A percentile compares a stretch with the other conserved stretches of the same genome.
phyloP scores from a whole-genome alignment of 1,140 invertebrate genomes.

The Lamellibrachia luymesi region DNA sequence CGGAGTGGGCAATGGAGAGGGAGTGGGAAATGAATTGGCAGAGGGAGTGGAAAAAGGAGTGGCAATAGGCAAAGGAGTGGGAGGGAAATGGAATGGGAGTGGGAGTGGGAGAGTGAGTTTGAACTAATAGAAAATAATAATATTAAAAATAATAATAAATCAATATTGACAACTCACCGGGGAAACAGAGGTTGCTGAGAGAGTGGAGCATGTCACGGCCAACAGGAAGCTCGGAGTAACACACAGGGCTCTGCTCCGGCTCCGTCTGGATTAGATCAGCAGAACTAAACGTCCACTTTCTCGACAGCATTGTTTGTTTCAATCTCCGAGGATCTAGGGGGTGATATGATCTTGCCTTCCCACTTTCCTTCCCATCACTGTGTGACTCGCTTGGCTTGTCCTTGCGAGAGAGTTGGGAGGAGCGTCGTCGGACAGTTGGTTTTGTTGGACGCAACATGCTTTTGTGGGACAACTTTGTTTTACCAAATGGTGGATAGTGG shows the following conservation, averaged over 20 bases:
- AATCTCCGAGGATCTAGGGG: background rate
- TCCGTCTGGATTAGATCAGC: background rate
- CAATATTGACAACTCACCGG: constrained; percentile 32
- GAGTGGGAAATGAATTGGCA: too few relatives aligned
- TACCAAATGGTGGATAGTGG: constrained; percentile 35
- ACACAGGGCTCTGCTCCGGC: background rate
- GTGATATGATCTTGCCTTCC: background rate
- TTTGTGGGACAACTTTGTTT: background rate
- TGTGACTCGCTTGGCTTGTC: background rate
- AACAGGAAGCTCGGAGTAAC: constrained; percentile 34
- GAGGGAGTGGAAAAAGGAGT: too few relatives aligned
- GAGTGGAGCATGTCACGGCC: constrained; percentile 42
- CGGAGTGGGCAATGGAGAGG: too few relatives aligned
- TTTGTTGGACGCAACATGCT: background rate
- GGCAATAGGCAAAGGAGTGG: too few relatives aligned
- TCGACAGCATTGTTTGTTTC: background rate
- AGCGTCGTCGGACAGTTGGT: background rate
- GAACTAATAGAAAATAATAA: too few relatives aligned
- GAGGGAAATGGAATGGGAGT: too few relatives aligned
- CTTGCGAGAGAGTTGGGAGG: background rate
- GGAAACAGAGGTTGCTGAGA: constrained; percentile 45
- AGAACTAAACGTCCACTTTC: background rate
- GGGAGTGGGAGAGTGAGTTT: too few relatives aligned
- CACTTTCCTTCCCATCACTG: background rate
- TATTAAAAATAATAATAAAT: background rate